Base-by-base conservation (phyloP, 37 sponge, comb jelly and placozoan species). In the Crambe crambe region DNA sequence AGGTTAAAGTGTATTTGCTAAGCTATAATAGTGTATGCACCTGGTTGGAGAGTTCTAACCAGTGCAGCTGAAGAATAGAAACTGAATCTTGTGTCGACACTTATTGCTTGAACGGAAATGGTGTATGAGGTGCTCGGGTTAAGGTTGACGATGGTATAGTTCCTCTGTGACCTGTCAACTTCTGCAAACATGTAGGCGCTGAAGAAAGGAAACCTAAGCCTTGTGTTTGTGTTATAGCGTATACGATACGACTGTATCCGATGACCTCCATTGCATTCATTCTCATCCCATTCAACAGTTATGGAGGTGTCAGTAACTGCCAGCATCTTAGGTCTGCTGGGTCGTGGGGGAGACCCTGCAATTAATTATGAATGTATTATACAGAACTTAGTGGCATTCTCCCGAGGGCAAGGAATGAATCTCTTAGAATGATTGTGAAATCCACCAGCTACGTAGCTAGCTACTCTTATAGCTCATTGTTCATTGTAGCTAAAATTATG, bases 231-330 rank as follows among this genome's bases (percentile, higher is more conserved):
- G 9, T 34, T 23, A 74, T 73, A 61, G 18, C 37, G 35, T 22
- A 82, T 58, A 32, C 34, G 60, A 42, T 22, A 64, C 27, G 20
- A 37, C 8, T 38, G 32, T 26, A 73, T 41, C 17, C 2, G 20
- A 26, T 82, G 83, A 8, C 83, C 83, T n/a, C 83, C 83, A 47
- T 39, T 26, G 54, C 83, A 82, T 32, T 23, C 36, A 22, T 30
- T 42, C 0, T 44, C 66, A 42, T 20, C 23, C 83, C 83, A 82
- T 30, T 42, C 51, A 22, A 82, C 3, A 4, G 54, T 74, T 8
- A 74, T 39, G 4, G 44, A 73, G 2, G 37, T 82, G 56, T 62
- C 61, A 30, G 36, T 30, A n/a, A 64, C 56, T 18, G 8, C 29
- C 12, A 51, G 51, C 8, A 59, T n/a, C 2, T 23, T 18, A 15